Conservation (phyloP, 92 coral and sea anemone species). For the Virgularia gustaviana region DNA sequence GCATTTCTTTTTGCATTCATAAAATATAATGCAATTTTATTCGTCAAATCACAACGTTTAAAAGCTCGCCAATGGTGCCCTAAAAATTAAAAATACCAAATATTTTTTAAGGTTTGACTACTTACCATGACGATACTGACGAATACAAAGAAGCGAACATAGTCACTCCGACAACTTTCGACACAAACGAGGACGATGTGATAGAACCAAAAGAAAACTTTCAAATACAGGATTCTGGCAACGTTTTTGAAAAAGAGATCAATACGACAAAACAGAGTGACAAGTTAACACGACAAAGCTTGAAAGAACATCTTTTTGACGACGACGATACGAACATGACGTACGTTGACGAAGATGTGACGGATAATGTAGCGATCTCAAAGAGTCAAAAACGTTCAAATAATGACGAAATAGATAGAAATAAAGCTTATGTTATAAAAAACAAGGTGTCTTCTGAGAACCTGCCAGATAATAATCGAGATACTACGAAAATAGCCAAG, state of each 20-base stretch:
- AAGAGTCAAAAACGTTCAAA: constrained; percentile 4
- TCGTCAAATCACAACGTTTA: too few relatives aligned
- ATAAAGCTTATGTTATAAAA: neutral
- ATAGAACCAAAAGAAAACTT: neutral
- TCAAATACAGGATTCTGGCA: too few relatives aligned
- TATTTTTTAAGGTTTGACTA: constrained; percentile 6
- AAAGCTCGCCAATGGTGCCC: neutral
- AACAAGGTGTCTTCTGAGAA: too few relatives aligned
- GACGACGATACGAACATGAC: constrained; percentile 30
- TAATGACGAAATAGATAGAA: constrained; percentile 3
- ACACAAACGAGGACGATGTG: neutral
- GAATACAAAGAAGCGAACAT: neutral
- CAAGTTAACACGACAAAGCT: neutral
- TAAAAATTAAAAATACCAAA: neutral
- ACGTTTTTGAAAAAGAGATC: neutral
- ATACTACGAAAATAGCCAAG: too few relatives aligned
- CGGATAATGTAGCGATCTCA: neutral
- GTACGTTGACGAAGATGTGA: constrained; percentile 29
- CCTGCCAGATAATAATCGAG: too few relatives aligned
- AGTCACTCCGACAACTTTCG: constrained; percentile 1
- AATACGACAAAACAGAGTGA: neutral
- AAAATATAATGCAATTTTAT: too few relatives aligned
- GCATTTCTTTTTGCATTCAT: too few relatives aligned
- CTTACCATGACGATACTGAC: neutral
- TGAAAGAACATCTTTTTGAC: neutral